A percentile compares a stretch with the other conserved stretches of the same genome.
phyloP scores from a whole-genome alignment of 2,797 vertebrate genomes.

The Oreochromis grahami region DNA sequence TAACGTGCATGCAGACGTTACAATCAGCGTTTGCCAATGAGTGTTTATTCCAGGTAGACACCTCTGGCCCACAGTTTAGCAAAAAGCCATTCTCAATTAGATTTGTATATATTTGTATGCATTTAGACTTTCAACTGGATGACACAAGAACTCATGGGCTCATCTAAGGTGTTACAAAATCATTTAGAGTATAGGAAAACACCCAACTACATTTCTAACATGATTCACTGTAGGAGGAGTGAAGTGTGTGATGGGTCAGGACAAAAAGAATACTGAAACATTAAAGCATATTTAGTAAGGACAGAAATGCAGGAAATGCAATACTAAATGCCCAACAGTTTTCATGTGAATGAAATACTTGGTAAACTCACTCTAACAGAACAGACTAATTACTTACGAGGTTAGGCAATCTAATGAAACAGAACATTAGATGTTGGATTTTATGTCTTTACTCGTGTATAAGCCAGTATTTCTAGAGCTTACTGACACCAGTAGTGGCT shows the following conservation, averaged over 20 bases:
- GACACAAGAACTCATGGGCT: not conserved
- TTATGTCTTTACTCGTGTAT: not conserved
- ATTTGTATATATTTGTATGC: not conserved
- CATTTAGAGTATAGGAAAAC: not conserved
- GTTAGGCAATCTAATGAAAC: not conserved
- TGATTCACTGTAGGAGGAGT: not conserved
- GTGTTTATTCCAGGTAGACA: not conserved
- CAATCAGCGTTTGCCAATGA: not conserved
- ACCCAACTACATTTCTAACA: conserved; percentile 1
- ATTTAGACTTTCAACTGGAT: not conserved
- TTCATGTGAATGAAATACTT: not conserved
- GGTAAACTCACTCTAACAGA: not conserved
- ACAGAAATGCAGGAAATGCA: not conserved
- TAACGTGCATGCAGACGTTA: not conserved
- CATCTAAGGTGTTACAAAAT: not conserved
- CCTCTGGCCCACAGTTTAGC: not conserved
- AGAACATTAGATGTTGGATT: not conserved
- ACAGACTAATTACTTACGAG: not conserved
- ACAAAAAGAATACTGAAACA: not conserved
- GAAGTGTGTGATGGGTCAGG: not conserved
- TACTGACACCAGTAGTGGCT: not conserved
- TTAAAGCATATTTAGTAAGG: not conserved
- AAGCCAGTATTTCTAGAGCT: not conserved
- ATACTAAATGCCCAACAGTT: not conserved
- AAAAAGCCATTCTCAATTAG: not conserved